Conservation (phyloP, 1,140 invertebrate species). For the Platorchestia sp. region DNA sequence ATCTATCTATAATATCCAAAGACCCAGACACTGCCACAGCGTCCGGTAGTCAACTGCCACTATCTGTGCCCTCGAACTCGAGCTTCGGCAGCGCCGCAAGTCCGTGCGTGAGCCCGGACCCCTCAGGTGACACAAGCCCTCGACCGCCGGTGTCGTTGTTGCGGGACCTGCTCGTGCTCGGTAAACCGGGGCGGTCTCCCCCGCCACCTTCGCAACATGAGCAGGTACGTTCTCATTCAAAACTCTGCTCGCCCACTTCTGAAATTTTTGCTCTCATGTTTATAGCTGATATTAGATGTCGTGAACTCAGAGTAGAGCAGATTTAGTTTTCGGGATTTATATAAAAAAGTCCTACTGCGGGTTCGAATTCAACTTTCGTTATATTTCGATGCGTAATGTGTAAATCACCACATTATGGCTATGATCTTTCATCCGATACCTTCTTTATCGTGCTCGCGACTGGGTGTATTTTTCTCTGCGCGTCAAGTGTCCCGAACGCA, state of each 20-base stretch:
- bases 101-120: slow-evolving; percentile 38
- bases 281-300: neutral
- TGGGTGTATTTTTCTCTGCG: neutral
- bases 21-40: neutral
- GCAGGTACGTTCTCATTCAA: neutral
- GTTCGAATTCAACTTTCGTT: neutral
- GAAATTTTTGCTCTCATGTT: neutral
- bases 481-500: neutral
- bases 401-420: neutral
- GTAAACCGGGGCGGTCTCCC: slow-evolving; percentile 10
- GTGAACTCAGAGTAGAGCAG: neutral
- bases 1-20: slow-evolving; percentile 5
- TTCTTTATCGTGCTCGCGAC: no score
- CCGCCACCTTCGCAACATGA: slow-evolving; percentile 33
- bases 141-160: slow-evolving; percentile 21
- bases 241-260: neutral
- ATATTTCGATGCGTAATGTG: neutral
- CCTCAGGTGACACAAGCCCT: slow-evolving; percentile 2
- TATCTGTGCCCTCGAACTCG: slow-evolving; percentile 8
- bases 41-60: neutral
- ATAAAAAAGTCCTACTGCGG: neutral
- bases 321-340: neutral
- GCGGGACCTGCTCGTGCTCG: slow-evolving; percentile 25
- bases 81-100: slow-evolving; percentile 23
- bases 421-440: neutral